Percentiles rank a stretch among this genome's conserved stretches.
These are phyloP conservation scores for Scatophagus argus DNA, from an alignment of 2,113 vertebrate genomes.

Conservation along the genomic window DNA sequence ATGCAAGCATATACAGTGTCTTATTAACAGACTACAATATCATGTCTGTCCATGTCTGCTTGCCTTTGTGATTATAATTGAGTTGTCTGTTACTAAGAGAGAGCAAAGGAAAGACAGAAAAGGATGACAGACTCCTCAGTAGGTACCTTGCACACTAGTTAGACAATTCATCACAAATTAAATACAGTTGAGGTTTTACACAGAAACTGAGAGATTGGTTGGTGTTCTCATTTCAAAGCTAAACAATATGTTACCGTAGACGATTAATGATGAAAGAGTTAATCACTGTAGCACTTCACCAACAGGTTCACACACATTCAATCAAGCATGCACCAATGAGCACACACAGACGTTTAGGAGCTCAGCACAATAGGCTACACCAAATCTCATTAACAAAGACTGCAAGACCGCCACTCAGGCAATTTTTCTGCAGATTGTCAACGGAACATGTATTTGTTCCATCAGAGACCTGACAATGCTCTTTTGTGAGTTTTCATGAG, in stretches of 20 bases:
- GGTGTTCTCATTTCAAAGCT: neutral
- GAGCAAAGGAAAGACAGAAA: neutral
- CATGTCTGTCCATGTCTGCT: slow-evolving; percentile 14
- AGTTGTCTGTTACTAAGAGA: slow-evolving; percentile 30
- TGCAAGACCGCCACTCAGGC: neutral
- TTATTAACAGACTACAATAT: slow-evolving; percentile 7
- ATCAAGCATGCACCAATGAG: slow-evolving; percentile 19
- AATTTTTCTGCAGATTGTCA: neutral
- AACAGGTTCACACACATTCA: slow-evolving; percentile 14
- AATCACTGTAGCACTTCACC: slow-evolving; percentile 31
- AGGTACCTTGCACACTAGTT: slow-evolving; percentile 22
- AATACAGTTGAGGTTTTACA: slow-evolving; percentile 38
- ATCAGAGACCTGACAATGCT: neutral
- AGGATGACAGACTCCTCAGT: slow-evolving; percentile 26
- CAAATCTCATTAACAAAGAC: slow-evolving; percentile 22
- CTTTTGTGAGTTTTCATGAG: slow-evolving; percentile 3
- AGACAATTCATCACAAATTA: slow-evolving; percentile 53
- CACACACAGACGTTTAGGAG: slow-evolving; percentile 14
- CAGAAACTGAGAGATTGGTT: slow-evolving; percentile 7
- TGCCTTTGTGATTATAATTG: slow-evolving; percentile 11
- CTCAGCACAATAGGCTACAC: neutral
- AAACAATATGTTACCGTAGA: slow-evolving; percentile 12
- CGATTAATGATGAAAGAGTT: slow-evolving; percentile 46
- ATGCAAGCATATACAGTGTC: neutral
- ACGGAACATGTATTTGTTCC: neutral